Base-by-base conservation (phyloP, 2,797 vertebrate species). In the Coregonus suidteri region DNA sequence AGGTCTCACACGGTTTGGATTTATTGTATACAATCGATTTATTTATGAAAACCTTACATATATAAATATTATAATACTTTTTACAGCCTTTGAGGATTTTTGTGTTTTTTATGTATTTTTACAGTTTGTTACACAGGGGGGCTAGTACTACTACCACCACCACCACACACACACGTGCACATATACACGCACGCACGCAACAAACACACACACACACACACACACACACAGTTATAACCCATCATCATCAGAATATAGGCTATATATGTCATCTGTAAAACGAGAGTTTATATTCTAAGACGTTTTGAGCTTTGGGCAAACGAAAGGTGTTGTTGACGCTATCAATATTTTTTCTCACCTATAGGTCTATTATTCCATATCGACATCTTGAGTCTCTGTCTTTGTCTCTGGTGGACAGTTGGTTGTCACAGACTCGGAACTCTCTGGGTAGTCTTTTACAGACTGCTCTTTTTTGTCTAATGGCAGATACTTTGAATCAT, bases 51-150 rank as follows among this genome's bases (percentile, higher is more conserved):
- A 95, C 93, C 96, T 95, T 96, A 99, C 97, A 99, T 99, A 98
- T 99, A 99, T 99, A 99, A 98, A 99, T 99, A 99, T 98, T 97
- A 95, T 96, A 96, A 97, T 97, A 96, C 96, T 96, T 97, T 94
- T 92, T 97, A 97, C 97, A 98, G 95, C 95, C 96, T 92, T 93
- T 95, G 94, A 95, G 94, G 94, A 94, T 94, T 93, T 93, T 85
- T 89, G 91, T 95, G 95, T 92, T 93, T 94, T 86, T 86, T 83
- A 83, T 80, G 73, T 83, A 76, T 87, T 88, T 88, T 88, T 91
- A 93, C 91, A 90, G 86, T 93, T 94, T 90, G 76, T 87, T 88
- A 90, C 89, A 90, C 91, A 92, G 90, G 92, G 90, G 88, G 87
- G 89, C 71, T 53, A 90, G 89, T 89, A 90, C 93, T 90, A 91